Base-by-base conservation (phyloP, 2,113 vertebrate species). In the Hyaena hyaena region DNA sequence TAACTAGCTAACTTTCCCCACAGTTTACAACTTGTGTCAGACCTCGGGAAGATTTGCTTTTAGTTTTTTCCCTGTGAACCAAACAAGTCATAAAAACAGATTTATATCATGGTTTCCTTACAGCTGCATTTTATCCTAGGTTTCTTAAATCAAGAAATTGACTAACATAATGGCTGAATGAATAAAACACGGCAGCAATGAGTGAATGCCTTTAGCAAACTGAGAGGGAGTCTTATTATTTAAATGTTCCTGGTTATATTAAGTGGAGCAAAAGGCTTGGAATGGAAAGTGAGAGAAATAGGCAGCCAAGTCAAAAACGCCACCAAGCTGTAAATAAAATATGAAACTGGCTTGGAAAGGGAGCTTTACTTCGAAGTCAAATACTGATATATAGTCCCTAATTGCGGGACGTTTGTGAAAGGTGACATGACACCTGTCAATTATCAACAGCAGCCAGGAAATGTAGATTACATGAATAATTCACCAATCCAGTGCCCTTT, bases 391-490 rank as follows among this genome's bases (percentile, higher is more conserved):
- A 95, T 97, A 95, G 97, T 97, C 97, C 96, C 97, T 98, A 99
- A 99, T 99, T 99, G 98, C 90, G 97, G 97, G 96, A 98, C 96
- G 61, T 98, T 98, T 98, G 98, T 98, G 97, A 98, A 98, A 98
- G 97, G 95, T 98, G 98, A 98, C 97, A 97, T 98, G 98, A 99
- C 98, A 99, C 98, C 98, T 99, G 99, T 99, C 99, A 99, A 98
- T 99, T 98, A 99, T 96, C 98, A 85, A 90, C 73, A 99, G 98
- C 97, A 98, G 89, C 97, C 98, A 98, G 97, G 98, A 98, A 98
- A 98, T 98, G 98, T 98, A 99, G 97, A 98, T 98, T 98, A 96
- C 97, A 99, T 99, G 98, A 99, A 99, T 99, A 98, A 99, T 99
- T 99, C 98, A 99, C 97, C 96, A 98, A 98, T 95, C 95, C 76